Percentiles rank a stretch among this genome's conserved stretches.
phyloP scores from a whole-genome alignment of 1,140 invertebrate genomes.

The Brachionus paranguensis region DNA sequence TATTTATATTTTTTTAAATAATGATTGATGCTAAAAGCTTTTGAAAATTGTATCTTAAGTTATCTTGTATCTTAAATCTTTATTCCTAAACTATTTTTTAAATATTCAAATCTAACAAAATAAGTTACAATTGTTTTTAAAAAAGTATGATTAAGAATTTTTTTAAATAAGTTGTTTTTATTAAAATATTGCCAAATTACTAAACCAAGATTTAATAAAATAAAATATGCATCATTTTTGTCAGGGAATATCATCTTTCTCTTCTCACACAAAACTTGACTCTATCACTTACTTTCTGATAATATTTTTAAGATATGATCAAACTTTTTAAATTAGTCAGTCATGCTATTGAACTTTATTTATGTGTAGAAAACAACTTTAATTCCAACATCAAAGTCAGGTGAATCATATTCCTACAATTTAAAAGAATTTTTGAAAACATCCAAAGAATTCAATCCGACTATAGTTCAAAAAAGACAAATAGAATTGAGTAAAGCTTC shows the following conservation, averaged over 20 bases:
- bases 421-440: neutral
- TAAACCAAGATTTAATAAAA: too few species aligned
- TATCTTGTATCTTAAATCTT: too few species aligned
- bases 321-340: neutral
- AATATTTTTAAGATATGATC: neutral
- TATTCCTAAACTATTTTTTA: too few species aligned
- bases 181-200: too few species aligned
- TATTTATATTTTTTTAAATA: too few species aligned
- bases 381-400: neutral
- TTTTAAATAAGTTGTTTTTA: too few species aligned
- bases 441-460: constrained; percentile 5
- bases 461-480: constrained; percentile 1
- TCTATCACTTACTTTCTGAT: neutral
- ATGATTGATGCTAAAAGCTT: too few species aligned
- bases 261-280: neutral
- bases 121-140: too few species aligned
- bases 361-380: neutral
- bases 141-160: too few species aligned
- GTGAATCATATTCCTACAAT: neutral
- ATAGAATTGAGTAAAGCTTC: constrained; percentile 59
- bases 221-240: neutral
- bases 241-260: neutral
- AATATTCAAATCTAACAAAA: too few species aligned
- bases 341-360: neutral
- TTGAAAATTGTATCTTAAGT: too few species aligned